phyloP scores from a whole-genome alignment of 2,113 vertebrate genomes.

The Platysternon megacephalum region DNA sequence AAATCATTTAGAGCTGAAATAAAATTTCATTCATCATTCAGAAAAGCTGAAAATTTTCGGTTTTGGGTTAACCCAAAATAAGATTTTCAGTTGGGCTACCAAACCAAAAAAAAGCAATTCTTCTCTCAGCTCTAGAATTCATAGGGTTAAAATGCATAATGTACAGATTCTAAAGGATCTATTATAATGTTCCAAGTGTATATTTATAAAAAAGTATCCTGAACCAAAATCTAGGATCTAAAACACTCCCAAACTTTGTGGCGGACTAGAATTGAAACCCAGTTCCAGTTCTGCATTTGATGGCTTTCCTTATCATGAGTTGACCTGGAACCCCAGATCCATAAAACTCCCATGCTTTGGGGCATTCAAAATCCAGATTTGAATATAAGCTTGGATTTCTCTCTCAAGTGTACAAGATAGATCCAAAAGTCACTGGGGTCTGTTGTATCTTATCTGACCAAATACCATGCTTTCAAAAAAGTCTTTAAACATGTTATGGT shows the following conservation, averaged over 20 bases:
- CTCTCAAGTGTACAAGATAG: slow-evolving; percentile 54
- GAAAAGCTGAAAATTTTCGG: not conserved
- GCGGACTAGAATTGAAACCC: not conserved
- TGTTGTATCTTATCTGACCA: slow-evolving; percentile 14
- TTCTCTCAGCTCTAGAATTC: not conserved
- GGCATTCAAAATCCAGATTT: slow-evolving; percentile 65
- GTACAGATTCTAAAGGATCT: not conserved
- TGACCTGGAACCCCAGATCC: not conserved
- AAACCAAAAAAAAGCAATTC: not conserved
- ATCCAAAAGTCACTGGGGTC: slow-evolving; percentile 45
- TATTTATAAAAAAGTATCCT: not conserved
- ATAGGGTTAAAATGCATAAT: not conserved
- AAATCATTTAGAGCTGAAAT: not conserved
- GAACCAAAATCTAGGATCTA: accelerated
- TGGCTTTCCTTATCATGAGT: not conserved
- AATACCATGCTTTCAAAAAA: slow-evolving; percentile 44
- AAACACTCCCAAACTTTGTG: not conserved
- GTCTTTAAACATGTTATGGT: slow-evolving; percentile 33
- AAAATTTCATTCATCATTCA: not conserved
- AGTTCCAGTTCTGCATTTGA: slow-evolving; percentile 43
- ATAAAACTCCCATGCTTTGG: slow-evolving; percentile 39
- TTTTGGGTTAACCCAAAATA: not conserved
- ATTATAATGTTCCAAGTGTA: not conserved
- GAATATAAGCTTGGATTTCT: slow-evolving; percentile 34
- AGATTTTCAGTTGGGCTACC: too few species aligned